A percentile compares a stretch with the other conserved stretches of the same genome.
Evolutionary conservation across 2,113 vertebrate species (phyloP).

Genomic region (Myotis lucifugus): DNA sequence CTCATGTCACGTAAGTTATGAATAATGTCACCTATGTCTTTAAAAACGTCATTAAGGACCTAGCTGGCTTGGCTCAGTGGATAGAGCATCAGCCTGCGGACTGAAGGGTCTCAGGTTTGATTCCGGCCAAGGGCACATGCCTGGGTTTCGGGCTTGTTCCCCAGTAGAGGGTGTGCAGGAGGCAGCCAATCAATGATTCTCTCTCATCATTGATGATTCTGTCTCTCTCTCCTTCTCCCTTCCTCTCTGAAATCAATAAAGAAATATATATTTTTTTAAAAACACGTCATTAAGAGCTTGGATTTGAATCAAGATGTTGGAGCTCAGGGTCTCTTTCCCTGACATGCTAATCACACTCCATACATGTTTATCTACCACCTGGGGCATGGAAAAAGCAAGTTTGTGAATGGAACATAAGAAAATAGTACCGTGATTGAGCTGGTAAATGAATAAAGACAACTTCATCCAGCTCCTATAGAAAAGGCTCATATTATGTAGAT

Average conservation of each 20-base stretch:
- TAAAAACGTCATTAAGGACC: not conserved
- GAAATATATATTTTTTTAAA: too few relatives aligned
- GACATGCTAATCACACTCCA: not conserved
- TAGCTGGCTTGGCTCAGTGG: too few relatives aligned
- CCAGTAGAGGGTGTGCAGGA: too few relatives aligned
- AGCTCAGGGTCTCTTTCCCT: not conserved
- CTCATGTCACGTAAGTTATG: rapidly evolving
- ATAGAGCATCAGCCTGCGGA: too few relatives aligned
- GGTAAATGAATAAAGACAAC: not conserved
- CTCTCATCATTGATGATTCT: too few relatives aligned
- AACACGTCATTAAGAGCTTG: not conserved
- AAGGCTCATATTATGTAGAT: not conserved
- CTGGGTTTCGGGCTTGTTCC: too few relatives aligned
- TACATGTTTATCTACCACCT: not conserved
- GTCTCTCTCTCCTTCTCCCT: too few relatives aligned
- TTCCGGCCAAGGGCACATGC: too few relatives aligned
- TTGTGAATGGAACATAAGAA: not conserved
- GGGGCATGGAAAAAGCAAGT: not conserved
- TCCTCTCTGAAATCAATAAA: too few relatives aligned
- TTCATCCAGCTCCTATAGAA: not conserved
- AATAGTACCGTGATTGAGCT: not conserved
- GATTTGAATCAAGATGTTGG: not conserved
- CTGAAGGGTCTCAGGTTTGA: too few relatives aligned
- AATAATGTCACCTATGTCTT: not conserved
- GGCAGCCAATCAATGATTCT: too few relatives aligned